Base-by-base conservation (phyloP, 2,888 invertebrate genomes). In the Tethea ocularis region DNA sequence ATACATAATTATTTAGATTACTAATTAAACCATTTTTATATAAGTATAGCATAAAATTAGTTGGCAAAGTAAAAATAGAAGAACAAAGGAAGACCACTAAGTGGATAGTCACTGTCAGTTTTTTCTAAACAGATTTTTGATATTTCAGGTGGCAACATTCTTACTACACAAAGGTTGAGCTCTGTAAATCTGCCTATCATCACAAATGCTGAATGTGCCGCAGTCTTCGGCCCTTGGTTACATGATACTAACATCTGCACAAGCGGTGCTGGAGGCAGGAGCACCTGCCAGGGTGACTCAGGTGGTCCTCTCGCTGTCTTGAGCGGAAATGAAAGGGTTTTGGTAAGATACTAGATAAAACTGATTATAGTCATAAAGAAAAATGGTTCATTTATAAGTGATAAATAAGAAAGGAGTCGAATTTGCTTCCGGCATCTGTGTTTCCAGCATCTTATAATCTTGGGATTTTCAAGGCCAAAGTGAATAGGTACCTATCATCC, bases 211-310 rank as follows among this genome's bases (percentile, higher is more conserved):
- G 60, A 69, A 3, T 88, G 87, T 60, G 56, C 65, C 0, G 51
- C 53, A 0, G 62, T 76, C 0, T 88, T 67, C 57, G 80, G 80
- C 0, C 1, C 51, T 0, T 70, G 67, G 29, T 73, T 83, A 0
- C 78, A 74, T 5, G 41, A 13, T 38, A 61, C 63, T 36, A 85
- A 82, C 65, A 72, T 88, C 41, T 88, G 87, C 72, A 84, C 86
- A 59, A 85, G 84, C 62, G 84, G 86, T 0, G 75, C 57, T 0
- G 78, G 78, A 8, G 83, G 82, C 5, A 64, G 54, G 0, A 76
- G 84, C 20, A 83, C 84, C 0, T 88, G 89, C 77, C 52, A 65
- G 0, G 82, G 82, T 0, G 82, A 83, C 65, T 81, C 81, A 23
- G 82, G 82, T 24, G 82, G 82, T 15, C 82, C 82, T 58, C 72